Evolutionary conservation across 2,797 vertebrate genomes (phyloP).

Genomic region (Peromyscus aztecus): DNA sequence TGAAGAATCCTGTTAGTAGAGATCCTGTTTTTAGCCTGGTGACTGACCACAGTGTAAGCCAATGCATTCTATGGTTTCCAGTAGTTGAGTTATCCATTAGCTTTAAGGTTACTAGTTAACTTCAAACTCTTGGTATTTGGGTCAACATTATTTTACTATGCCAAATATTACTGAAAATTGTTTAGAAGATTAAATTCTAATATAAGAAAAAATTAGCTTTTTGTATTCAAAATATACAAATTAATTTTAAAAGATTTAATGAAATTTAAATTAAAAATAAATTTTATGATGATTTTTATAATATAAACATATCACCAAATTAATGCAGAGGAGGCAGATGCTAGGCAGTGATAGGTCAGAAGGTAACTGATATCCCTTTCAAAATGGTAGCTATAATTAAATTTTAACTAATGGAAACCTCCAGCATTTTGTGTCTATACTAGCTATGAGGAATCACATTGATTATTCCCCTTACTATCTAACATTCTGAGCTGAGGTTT

Average conservation of each 20-base stretch:
- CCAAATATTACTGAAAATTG: not conserved
- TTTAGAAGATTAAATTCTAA: not conserved
- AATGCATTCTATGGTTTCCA: not conserved
- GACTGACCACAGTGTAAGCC: not conserved
- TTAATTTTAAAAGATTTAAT: not conserved
- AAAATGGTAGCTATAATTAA: constrained; percentile 45
- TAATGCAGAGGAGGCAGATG: not conserved
- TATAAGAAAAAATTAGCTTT: not conserved
- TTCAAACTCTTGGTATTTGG: not conserved
- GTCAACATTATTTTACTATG: not conserved
- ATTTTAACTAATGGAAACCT: constrained; percentile 32
- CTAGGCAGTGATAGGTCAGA: not conserved
- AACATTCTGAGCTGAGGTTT: not conserved
- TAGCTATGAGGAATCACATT: constrained; percentile 4
- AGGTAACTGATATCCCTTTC: not conserved
- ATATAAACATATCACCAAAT: constrained; percentile 9
- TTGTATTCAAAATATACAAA: not conserved
- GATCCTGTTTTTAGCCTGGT: not conserved
- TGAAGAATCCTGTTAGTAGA: not conserved
- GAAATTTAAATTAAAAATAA: not conserved
- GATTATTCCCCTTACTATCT: constrained; percentile 20
- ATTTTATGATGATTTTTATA: not conserved
- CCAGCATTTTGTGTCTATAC: not conserved
- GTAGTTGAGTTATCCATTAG: not conserved
- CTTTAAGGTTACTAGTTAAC: not conserved